Conservation (phyloP, 2,113 vertebrate species). For the Megaptera novaeangliae region DNA sequence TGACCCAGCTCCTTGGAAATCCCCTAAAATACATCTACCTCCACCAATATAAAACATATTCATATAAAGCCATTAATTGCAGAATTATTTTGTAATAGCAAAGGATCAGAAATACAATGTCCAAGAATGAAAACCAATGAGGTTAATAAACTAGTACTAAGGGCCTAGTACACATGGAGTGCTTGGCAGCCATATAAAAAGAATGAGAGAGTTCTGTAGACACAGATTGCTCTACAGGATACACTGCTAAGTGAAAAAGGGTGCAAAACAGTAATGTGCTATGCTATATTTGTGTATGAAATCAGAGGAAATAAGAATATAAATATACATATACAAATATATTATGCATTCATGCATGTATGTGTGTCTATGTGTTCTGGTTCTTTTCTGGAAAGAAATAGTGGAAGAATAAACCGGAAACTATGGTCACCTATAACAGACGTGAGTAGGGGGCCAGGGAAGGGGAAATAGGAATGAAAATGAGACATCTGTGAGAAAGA, state of each 20-base stretch:
- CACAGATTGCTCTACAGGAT: background rate
- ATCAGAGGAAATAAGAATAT: background rate
- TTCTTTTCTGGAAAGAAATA: background rate
- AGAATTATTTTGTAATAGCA: background rate
- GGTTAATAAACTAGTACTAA: background rate
- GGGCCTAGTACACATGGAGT: no score
- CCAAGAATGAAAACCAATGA: background rate
- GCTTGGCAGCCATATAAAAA: background rate
- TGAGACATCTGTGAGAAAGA: background rate
- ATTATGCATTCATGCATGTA: background rate
- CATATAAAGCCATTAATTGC: background rate
- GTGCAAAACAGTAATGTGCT: background rate
- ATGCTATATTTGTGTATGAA: background rate
- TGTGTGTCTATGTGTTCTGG: background rate
- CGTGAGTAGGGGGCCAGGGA: rapidly evolving
- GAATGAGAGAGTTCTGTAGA: background rate
- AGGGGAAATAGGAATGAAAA: background rate
- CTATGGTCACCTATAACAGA: background rate
- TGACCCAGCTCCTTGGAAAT: background rate
- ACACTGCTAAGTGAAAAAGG: background rate
- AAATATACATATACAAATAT: background rate
- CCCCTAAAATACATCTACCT: background rate
- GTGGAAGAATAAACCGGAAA: background rate
- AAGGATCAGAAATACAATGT: background rate
- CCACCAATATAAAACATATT: background rate